A percentile compares a stretch with the other conserved stretches of the same genome.
Evolutionary conservation across 2,113 vertebrate genomes (phyloP).

Genomic region (Melanerpes formicivorus): DNA sequence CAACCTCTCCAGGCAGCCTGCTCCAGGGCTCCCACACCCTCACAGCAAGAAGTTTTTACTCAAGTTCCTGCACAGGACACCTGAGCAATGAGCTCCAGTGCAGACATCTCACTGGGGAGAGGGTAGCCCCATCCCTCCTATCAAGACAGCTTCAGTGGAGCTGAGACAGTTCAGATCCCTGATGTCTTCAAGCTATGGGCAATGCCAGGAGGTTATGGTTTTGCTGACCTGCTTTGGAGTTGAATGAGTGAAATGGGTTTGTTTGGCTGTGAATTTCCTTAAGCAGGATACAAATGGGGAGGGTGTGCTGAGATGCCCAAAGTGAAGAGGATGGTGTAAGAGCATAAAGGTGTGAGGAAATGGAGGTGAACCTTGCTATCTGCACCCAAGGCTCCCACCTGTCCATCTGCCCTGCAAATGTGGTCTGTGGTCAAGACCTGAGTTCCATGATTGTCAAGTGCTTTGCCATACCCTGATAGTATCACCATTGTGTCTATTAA

Average conservation of each 20-base stretch:
- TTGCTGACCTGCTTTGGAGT: not conserved
- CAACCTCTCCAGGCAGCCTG: not conserved
- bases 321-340: not conserved
- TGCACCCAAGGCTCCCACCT: not conserved
- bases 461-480: not conserved
- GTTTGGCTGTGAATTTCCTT: not conserved
- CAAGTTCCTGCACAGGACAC: not conserved
- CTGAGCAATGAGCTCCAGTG: not conserved
- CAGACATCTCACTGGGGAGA: not conserved
- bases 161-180: not conserved
- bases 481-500: not conserved
- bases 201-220: not conserved
- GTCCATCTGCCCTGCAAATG: not conserved
- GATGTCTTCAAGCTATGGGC: not conserved
- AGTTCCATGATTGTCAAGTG: not conserved
- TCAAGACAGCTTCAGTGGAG: not conserved
- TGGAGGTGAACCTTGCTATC: not conserved
- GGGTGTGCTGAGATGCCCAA: accelerated
- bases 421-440: not conserved
- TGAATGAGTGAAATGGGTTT: not conserved
- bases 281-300: not conserved
- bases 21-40: not conserved
- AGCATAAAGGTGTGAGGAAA: not conserved
- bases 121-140: not conserved
- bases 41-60: not conserved